Conservation (phyloP, 2,888 invertebrate species). For the Halictus quadricinctus region DNA sequence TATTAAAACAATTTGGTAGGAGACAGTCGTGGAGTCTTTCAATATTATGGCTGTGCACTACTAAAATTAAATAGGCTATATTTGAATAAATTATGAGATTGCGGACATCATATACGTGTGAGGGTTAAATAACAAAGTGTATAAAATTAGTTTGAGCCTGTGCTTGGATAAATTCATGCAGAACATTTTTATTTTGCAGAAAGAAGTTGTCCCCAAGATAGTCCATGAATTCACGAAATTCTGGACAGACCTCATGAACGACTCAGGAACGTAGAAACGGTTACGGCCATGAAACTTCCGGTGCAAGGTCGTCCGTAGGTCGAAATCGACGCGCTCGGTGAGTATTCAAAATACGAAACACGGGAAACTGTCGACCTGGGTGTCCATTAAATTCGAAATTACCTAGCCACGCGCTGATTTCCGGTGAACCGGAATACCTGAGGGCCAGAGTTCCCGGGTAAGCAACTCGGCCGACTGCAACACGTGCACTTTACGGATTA, state of each 20-base stretch:
- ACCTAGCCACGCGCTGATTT: neutral
- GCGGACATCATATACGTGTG: no score
- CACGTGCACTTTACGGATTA: slow-evolving; percentile 58
- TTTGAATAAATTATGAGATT: no score
- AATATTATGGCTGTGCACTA: no score
- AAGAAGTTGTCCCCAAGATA: no score
- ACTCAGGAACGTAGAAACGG: neutral
- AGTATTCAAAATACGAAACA: neutral
- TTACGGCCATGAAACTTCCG: neutral
- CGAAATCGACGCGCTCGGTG: neutral
- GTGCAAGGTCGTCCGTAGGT: neutral
- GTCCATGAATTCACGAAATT: neutral
- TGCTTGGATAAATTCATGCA: no score
- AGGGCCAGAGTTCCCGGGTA: slow-evolving; percentile 9
- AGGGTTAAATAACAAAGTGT: no score
- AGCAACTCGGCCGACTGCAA: slow-evolving; percentile 13
- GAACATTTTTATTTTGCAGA: no score
- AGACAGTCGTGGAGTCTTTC: neutral
- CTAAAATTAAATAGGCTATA: no score
- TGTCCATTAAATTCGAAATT: neutral
- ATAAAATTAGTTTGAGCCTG: no score
- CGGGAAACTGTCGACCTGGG: neutral
- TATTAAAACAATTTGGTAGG: neutral
- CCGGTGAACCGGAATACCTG: slow-evolving; percentile 31
- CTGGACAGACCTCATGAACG: no score